Conservation (phyloP, 2,888 invertebrate genomes). For the Anthophora plumipes region DNA sequence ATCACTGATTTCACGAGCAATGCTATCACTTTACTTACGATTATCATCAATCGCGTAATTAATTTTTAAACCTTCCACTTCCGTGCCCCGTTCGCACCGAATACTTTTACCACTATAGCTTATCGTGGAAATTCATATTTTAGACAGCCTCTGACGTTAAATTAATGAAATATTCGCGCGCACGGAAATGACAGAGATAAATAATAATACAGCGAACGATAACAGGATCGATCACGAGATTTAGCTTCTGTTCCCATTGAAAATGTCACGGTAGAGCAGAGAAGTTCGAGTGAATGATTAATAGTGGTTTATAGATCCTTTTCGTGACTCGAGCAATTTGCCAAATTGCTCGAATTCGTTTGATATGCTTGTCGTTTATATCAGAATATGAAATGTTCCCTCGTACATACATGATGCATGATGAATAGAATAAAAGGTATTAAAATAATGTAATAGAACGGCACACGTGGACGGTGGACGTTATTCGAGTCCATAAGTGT, state of each 20-base stretch:
- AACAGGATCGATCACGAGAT: neutral
- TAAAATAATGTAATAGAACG: constrained; percentile 8
- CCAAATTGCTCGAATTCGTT: constrained; percentile 16
- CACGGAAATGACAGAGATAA: neutral
- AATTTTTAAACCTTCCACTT: constrained; percentile 6
- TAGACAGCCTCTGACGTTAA: neutral
- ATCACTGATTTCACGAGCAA: constrained; percentile 6
- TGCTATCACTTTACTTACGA: neutral
- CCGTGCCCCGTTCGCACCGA: no score
- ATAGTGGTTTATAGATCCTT: neutral
- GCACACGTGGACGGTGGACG: neutral
- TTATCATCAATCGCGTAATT: constrained; percentile 29
- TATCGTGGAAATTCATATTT: constrained; percentile 13
- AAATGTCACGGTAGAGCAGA: constrained; percentile 7
- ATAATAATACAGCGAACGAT: neutral
- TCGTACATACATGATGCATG: constrained; percentile 33
- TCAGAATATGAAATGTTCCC: constrained; percentile 16
- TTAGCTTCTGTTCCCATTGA: neutral
- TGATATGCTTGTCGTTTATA: constrained; percentile 23
- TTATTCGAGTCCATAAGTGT: neutral
- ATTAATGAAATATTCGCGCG: neutral
- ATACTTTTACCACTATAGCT: neutral
- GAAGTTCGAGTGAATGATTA: constrained; percentile 37
- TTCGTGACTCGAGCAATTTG: constrained; percentile 45
- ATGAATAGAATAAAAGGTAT: constrained; percentile 5